Conservation (phyloP, 1,140 invertebrate species). For the Aphelenchoides avenae region DNA sequence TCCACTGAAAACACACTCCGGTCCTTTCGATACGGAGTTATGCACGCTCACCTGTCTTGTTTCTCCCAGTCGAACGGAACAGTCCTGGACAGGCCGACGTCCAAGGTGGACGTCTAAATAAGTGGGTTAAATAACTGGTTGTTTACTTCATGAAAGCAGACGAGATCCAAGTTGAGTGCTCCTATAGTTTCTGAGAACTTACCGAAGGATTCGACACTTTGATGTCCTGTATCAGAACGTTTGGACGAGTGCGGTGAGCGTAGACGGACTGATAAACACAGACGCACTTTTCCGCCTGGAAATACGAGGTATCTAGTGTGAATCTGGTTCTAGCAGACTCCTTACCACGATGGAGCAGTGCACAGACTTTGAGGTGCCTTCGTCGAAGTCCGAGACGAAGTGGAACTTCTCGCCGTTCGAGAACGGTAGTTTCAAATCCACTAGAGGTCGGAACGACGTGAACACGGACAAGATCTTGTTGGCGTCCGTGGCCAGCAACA, state of each 20-base stretch:
- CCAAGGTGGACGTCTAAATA: no score
- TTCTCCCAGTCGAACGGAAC: constrained; percentile 9
- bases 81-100: no score
- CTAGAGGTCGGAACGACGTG: constrained; percentile 22
- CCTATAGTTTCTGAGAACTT: constrained; percentile 10
- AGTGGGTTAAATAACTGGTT: no score
- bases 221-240: constrained; percentile 32
- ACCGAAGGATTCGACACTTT: constrained; percentile 31
- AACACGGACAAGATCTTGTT: constrained; percentile 10
- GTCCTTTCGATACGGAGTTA: no score
- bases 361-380: constrained; percentile 29
- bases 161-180: no score
- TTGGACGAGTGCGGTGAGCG: constrained; percentile 34
- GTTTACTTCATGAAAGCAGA: no score
- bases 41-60: no score
- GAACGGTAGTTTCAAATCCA: constrained; percentile 16
- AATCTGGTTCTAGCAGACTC: background rate
- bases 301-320: background rate
- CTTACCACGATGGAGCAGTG: constrained; percentile 30
- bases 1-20: constrained; percentile 20
- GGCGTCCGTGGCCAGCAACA: constrained; percentile 1
- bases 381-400: constrained; percentile 20
- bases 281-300: constrained; percentile 33
- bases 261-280: constrained; percentile 31
- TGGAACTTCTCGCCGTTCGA: constrained; percentile 10